Evolutionary conservation across 37 sponge, comb jelly and placozoan species (phyloP), one percentile per base, ranked within the genome.

Genomic region (Geodia barretti): DNA sequence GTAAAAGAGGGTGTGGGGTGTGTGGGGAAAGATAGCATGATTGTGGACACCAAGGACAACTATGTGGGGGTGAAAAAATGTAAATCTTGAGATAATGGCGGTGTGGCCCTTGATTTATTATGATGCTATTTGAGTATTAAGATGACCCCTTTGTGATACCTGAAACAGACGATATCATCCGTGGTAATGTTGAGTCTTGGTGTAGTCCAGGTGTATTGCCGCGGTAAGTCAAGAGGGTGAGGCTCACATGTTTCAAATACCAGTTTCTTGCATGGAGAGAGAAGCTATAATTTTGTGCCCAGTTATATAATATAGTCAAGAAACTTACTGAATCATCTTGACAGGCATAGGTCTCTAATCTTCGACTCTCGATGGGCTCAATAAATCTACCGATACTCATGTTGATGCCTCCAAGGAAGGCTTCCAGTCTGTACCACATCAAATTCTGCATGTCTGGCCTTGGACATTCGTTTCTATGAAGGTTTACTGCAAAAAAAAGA

Each of bases 401-500:
- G 9, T 62, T 31, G 2, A 58, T 58, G 35, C 19, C 40, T 7
- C 26, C 24, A 26, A 21, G 11, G 41, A 79, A 28, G 19, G 70
- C 76, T 41, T 85, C 78, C 11, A 85, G 61, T 19, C 31, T 58
- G 65, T 78, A 85, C 86, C 86, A 85, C 39, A 21, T 25, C 4
- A 74, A 69, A 29, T 61, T 58, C 3, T 4, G 19, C 9, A 41
- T 19, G 2, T 60, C 65, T 11, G 37, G 23, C 4, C 29, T 9
- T 3, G 73, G 74, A 82, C 74, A 72, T 3, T 63, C 4, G 2
- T 36, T 73, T 29, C 21, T 58, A 82, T 41, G 40, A 20, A 82
- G 41, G 62, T 72, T 72, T 61, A 79, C 79, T 79, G 60, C 70
- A 31, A 32, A 36, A 14, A 24, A 70, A 26, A 39, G 47, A n/a